Conservation (phyloP, 2,797 vertebrate genomes). For the Coilia nasus region DNA sequence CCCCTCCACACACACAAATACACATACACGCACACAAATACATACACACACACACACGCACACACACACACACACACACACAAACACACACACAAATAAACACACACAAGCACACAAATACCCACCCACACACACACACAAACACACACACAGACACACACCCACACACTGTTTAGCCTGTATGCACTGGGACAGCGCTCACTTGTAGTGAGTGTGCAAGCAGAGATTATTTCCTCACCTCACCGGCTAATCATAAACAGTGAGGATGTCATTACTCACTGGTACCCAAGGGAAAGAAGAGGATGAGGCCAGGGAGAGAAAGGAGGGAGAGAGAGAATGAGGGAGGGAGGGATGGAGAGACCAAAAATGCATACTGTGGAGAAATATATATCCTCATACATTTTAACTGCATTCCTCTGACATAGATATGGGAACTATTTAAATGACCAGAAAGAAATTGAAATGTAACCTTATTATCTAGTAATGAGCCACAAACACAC, state of each 20-base stretch:
- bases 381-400: constrained; percentile 8
- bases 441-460: neutral
- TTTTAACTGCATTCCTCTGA: neutral
- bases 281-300: constrained; percentile 4
- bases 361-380: neutral
- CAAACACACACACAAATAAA: neutral
- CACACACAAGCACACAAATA: neutral
- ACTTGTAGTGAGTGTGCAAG: constrained; percentile 9
- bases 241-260: constrained; percentile 14
- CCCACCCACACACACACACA: constrained; percentile 30
- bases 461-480: neutral
- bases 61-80: neutral
- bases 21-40: neutral
- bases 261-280: constrained; percentile 16
- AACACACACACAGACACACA: constrained; percentile 29
- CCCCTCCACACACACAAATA: constrained; percentile 35
- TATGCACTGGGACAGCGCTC: neutral
- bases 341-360: neutral
- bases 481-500: neutral
- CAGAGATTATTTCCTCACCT: constrained; percentile 22
- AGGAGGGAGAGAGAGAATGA: neutral
- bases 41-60: neutral
- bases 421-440: neutral
- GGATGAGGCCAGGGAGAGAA: neutral
- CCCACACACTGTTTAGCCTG: neutral